Evolutionary conservation across 2,113 vertebrate genomes (phyloP), one percentile per base, ranked within the genome.

Genomic region (Notarius quadriscutis): DNA sequence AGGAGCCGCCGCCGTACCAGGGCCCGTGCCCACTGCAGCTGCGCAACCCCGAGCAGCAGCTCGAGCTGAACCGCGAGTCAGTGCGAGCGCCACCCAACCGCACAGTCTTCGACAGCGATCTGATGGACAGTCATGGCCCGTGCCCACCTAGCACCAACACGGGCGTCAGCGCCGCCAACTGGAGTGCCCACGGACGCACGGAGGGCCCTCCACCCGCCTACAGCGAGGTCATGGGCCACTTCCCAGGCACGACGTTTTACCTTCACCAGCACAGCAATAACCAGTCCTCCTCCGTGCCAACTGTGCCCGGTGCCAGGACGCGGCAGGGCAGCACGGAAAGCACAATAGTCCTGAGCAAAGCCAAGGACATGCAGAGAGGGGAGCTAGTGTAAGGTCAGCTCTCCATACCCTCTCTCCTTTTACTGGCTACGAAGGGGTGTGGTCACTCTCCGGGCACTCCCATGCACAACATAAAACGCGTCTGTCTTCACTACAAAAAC

Each of bases 51-150:
- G 98, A 99, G 88, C 98, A 99, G 92, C 98, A 99, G 94, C 97
- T 98, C 95, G 98, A 99, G 93, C 97, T 99, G 84, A 99, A 98
- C 94, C 94, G 98, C 0, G 98, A 99, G 92, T 99, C 98, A 0
- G 97, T 99, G 90, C 93, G 98, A 91, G 97, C 98, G 0, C 98
- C 98, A 0, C 98, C 98, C 90, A 99, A 99, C 95, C 94, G 98
- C 92, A 99, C 98, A 94, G 96, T 99, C 94, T 99, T 99, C 87
- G 97, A 99, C 96, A 99, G 98, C 83, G 98, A 99, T 92, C 96
- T 98, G 93, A 97, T 98, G 91, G 97, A 98, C 93, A 94, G 89
- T 62, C 55, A 84, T 15, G 86, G 86, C 80, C 97, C 97, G 0
- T 96, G 97, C 92, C 98, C 97, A 7, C 98, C 98, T 7, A 99